Conservation (phyloP, 2,888 invertebrate species). For the Leptinotarsa rubiginosa region DNA sequence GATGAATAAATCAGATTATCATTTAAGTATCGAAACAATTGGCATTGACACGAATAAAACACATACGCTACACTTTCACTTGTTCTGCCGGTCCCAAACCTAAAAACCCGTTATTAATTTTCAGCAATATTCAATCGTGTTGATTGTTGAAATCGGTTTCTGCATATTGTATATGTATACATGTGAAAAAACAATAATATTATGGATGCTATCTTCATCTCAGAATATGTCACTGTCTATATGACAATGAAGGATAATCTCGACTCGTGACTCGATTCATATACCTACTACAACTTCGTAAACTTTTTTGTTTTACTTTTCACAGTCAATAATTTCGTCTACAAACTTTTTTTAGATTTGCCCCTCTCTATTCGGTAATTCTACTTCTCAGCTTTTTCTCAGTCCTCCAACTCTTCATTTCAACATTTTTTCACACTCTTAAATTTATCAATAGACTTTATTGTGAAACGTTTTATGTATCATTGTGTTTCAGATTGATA, state of each 20-base stretch:
- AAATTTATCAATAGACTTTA: too few species aligned
- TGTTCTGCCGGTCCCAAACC: constrained; percentile 19
- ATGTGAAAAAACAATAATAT: not conserved
- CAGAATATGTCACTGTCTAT: not conserved
- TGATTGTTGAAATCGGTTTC: constrained; percentile 1
- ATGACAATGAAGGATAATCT: not conserved
- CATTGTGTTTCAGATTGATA: too few species aligned
- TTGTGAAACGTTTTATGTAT: too few species aligned
- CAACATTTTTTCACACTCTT: too few species aligned
- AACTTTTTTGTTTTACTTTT: too few species aligned
- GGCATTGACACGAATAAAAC: constrained; percentile 33
- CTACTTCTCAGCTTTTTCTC: too few species aligned
- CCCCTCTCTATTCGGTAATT: too few species aligned
- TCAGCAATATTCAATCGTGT: constrained; percentile 19
- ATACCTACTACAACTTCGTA: too few species aligned
- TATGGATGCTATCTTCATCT: not conserved
- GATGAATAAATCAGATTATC: not conserved
- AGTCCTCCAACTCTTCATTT: too few species aligned
- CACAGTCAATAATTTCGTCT: too few species aligned
- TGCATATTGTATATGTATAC: not conserved
- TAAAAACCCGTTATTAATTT: constrained; percentile 11
- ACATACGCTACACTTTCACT: constrained; percentile 35
- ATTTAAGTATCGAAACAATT: constrained; percentile 8
- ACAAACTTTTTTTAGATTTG: too few species aligned
- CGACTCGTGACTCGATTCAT: not conserved